Base-by-base conservation (phyloP, 1,140 invertebrate genomes). In the Drepana arcuata region DNA sequence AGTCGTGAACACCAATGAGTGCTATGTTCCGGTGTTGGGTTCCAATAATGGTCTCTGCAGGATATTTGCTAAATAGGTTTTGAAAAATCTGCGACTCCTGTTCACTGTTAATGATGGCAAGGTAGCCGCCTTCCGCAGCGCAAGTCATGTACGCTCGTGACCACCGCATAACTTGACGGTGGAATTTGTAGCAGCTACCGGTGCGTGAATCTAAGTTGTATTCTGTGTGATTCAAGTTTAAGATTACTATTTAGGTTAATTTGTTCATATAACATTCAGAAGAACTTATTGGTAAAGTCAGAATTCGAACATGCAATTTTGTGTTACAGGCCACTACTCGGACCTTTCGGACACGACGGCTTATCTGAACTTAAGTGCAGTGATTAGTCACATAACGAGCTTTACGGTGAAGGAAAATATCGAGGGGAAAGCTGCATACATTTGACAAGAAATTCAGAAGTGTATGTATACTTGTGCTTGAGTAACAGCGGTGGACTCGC, bases 151-250 rank as follows among this genome's bases (percentile, higher is more conserved):
- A 54, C 0, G 69, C 65, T 3, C 54, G 41, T 6, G 51, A 40
- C 55, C 58, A 73, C 5, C 32, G 49, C 14, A 31, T 32, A 1
- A 49, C 44, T 1, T 27, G 18, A 2, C 13, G 28, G 29, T 73
- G 69, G 27, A 67, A 45, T 31, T 70, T 73, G 35, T 68, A 73
- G 29, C 63, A 69, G 7, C 32, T 50, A 2, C 40, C 40, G 2
- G 42, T 47, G 1, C 40, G 14, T 0, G 12, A 1, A 16, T 56
- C 48, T 9, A 55, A 9, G 2, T 6, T 42, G 23, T 60, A 60
- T 40, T 40, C 57, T 60, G 41, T 3, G 47, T 9, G 9, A 21
- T 21, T 21, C 18, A 5, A 21, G 18, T 9, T 21, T 21, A 21
- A 21, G 18, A 4, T 21, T 21, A 21, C 4, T n/a, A 9, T 21